phyloP scores from a whole-genome alignment of 2,888 invertebrate genomes.

The Himalopsyche kuldschensis region DNA sequence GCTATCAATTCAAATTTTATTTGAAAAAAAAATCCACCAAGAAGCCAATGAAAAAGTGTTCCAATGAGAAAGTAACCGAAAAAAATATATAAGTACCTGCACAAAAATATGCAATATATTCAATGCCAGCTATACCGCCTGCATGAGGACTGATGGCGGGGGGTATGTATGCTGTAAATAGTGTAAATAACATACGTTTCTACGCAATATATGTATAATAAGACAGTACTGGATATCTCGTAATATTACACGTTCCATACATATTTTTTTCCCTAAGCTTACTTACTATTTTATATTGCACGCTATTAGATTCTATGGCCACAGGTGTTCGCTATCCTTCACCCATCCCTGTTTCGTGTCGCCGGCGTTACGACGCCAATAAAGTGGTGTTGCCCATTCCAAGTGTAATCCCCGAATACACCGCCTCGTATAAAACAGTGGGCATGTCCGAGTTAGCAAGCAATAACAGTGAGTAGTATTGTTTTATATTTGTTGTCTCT shows the following conservation, averaged over 20 bases:
- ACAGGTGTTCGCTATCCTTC: background rate
- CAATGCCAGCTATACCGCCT: too few relatives aligned
- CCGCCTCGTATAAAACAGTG: background rate
- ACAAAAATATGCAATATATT: too few relatives aligned
- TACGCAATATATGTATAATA: too few relatives aligned
- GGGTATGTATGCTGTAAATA: too few relatives aligned
- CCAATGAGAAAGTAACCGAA: too few relatives aligned
- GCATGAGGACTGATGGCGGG: too few relatives aligned
- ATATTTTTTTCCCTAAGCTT: background rate
- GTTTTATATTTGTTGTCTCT: background rate
- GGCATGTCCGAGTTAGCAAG: background rate
- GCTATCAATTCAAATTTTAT: too few relatives aligned
- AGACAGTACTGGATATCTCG: background rate
- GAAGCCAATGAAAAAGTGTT: too few relatives aligned
- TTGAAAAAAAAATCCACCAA: too few relatives aligned
- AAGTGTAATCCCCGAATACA: background rate
- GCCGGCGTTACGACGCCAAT: background rate
- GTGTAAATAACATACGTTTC: too few relatives aligned
- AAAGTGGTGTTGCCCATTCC: background rate
- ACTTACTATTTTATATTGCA: background rate
- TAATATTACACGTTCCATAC: background rate
- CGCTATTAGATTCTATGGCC: background rate
- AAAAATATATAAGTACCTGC: too few relatives aligned
- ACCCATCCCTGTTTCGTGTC: background rate
- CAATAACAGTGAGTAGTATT: background rate